Evolutionary conservation across 2,797 vertebrate species (phyloP).

Genomic region (Australoheros facetus): DNA sequence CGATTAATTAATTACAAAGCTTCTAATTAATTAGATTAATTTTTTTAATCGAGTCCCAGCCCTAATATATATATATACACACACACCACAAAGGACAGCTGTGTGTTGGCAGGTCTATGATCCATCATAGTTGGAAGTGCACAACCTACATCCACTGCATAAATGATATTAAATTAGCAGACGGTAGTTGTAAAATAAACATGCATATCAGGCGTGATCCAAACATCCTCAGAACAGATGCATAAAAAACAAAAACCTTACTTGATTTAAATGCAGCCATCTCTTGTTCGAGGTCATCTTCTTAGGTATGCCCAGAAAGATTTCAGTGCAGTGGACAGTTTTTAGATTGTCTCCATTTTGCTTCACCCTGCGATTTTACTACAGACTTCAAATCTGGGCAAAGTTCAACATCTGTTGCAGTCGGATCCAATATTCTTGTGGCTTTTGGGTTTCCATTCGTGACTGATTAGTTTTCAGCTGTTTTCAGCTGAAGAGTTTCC

Average conservation of each 20-base stretch:
- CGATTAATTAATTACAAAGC: too few relatives aligned
- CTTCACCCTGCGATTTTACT: background rate
- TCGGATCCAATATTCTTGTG: rapidly evolving
- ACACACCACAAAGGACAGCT: too few relatives aligned
- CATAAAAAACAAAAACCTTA: too few relatives aligned
- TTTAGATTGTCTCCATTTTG: background rate
- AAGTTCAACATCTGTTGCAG: background rate
- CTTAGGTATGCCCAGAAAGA: background rate
- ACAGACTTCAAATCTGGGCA: background rate
- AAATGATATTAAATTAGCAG: background rate
- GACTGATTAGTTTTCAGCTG: background rate
- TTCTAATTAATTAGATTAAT: too few relatives aligned
- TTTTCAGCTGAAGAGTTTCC: background rate
- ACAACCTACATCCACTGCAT: background rate
- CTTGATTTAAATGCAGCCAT: background rate
- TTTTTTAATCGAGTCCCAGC: too few relatives aligned
- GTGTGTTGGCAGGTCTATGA: background rate
- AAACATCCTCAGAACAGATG: too few relatives aligned
- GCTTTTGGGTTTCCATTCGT: background rate
- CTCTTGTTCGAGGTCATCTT: background rate
- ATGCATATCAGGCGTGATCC: too few relatives aligned
- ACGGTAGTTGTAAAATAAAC: background rate
- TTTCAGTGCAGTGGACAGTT: background rate
- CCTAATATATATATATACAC: too few relatives aligned
- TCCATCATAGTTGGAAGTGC: constrained; percentile 30